Evolutionary conservation across 2,113 vertebrate species (phyloP).

Genomic region (Cheilinus undulatus): DNA sequence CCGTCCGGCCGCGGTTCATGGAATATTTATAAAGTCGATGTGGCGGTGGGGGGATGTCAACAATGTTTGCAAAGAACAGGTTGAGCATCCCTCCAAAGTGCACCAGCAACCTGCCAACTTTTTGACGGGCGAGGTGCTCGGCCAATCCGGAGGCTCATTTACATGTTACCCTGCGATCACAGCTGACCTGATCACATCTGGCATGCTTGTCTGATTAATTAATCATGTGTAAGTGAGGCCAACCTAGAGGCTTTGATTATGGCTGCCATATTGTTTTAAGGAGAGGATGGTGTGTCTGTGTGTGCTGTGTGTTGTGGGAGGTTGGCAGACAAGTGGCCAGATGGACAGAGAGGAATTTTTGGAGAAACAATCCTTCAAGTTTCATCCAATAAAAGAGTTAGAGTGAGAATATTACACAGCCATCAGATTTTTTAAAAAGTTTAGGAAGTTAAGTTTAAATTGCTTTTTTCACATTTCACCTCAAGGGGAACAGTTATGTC

Average conservation of each 20-base stretch:
- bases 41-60: slow-evolving; percentile 72
- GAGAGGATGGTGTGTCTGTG: slow-evolving; percentile 14
- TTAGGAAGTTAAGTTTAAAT: background rate
- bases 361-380: slow-evolving; percentile 1
- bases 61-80: slow-evolving; percentile 71
- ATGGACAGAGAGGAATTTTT: slow-evolving; percentile 29
- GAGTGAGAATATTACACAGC: background rate
- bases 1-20: slow-evolving; percentile 70
- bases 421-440: background rate
- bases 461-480: background rate
- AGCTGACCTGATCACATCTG: slow-evolving; percentile 74
- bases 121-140: slow-evolving; percentile 54
- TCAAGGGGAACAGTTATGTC: background rate
- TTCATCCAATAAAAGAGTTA: background rate
- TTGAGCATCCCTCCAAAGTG: slow-evolving; percentile 70
- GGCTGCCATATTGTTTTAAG: slow-evolving; percentile 68
- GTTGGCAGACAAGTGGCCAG: slow-evolving; percentile 39
- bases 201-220: slow-evolving; percentile 72
- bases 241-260: slow-evolving; percentile 64
- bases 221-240: slow-evolving; percentile 66
- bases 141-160: slow-evolving; percentile 67
- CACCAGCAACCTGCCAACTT: slow-evolving; percentile 63
- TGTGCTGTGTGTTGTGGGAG: background rate
- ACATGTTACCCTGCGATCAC: slow-evolving; percentile 58
- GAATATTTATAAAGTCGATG: slow-evolving; percentile 80